Percentiles rank a stretch among this genome's conserved stretches.
phyloP scores from a whole-genome alignment of 2,888 invertebrate species.

The Pristionchus mayeri region DNA sequence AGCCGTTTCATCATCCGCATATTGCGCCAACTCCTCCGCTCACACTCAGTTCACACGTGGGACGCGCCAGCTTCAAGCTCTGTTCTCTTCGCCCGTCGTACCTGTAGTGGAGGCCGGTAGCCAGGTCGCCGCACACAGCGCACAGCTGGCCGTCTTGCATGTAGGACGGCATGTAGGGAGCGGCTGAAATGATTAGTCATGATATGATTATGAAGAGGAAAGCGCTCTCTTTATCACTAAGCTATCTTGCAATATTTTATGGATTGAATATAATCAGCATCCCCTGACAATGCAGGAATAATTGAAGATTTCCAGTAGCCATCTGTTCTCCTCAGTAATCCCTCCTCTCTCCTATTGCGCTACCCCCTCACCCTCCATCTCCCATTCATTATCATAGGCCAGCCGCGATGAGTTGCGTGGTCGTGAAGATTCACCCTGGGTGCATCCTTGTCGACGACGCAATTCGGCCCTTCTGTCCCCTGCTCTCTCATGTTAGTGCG shows the following conservation, averaged over 20 bases:
- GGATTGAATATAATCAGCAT: background rate
- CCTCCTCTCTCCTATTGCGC: background rate
- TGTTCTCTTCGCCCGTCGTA: slow-evolving; percentile 66
- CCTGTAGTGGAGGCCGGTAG: slow-evolving; percentile 79
- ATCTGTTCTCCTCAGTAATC: background rate
- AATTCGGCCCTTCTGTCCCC: background rate
- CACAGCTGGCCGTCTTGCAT: slow-evolving; percentile 77
- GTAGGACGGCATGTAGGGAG: slow-evolving; percentile 71
- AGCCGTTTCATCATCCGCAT: background rate
- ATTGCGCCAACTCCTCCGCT: background rate
- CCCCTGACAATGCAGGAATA: background rate
- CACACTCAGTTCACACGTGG: background rate
- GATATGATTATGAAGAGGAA: no score
- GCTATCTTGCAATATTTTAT: background rate
- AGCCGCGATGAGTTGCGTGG: background rate
- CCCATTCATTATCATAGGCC: slow-evolving; percentile 18
- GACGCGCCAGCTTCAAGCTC: background rate
- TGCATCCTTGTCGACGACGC: background rate
- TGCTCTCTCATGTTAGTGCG: background rate
- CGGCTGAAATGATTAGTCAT: slow-evolving; percentile 56
- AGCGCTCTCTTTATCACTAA: no score
- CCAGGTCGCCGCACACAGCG: slow-evolving; percentile 78
- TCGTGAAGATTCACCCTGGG: background rate
- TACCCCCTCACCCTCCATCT: background rate
- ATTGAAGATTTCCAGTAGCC: background rate